Conservation (phyloP, 1,140 invertebrate genomes). For the Drosophila burlai region DNA sequence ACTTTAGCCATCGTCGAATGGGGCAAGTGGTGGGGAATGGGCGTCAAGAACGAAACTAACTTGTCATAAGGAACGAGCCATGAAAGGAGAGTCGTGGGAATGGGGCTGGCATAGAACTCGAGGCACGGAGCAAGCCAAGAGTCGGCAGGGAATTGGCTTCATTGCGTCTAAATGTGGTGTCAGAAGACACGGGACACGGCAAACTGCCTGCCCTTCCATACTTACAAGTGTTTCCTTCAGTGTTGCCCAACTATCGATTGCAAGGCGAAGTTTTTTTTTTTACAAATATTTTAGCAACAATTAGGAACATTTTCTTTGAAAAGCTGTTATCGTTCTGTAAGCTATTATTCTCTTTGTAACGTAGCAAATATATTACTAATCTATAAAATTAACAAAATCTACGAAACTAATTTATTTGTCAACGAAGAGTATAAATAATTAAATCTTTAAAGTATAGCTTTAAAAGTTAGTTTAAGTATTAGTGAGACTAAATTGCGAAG, state of each 20-base stretch:
- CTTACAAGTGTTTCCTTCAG: neutral
- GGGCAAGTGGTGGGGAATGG: slow-evolving; percentile 9
- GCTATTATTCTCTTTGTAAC: too few relatives aligned
- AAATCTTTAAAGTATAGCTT: too few relatives aligned
- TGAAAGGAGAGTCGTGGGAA: slow-evolving; percentile 23
- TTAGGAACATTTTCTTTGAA: neutral
- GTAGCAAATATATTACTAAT: too few relatives aligned
- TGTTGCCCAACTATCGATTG: slow-evolving; percentile 19
- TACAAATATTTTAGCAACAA: neutral
- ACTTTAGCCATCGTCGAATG: slow-evolving; percentile 19
- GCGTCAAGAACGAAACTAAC: slow-evolving; percentile 45
- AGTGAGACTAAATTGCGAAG: neutral
- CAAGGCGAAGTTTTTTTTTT: neutral
- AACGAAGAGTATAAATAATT: too few relatives aligned
- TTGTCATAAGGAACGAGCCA: slow-evolving; percentile 51
- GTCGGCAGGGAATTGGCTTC: slow-evolving; percentile 71
- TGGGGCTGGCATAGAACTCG: neutral
- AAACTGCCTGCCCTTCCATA: neutral
- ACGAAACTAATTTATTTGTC: too few relatives aligned
- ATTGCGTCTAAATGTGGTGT: slow-evolving; percentile 80
- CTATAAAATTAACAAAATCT: too few relatives aligned
- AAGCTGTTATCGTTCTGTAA: too few relatives aligned
- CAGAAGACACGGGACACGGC: slow-evolving; percentile 44
- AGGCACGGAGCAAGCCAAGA: slow-evolving; percentile 26
- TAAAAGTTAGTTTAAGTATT: too few relatives aligned